phyloP scores from a whole-genome alignment of 2,888 invertebrate species.

The Teinopalpus imperialis region DNA sequence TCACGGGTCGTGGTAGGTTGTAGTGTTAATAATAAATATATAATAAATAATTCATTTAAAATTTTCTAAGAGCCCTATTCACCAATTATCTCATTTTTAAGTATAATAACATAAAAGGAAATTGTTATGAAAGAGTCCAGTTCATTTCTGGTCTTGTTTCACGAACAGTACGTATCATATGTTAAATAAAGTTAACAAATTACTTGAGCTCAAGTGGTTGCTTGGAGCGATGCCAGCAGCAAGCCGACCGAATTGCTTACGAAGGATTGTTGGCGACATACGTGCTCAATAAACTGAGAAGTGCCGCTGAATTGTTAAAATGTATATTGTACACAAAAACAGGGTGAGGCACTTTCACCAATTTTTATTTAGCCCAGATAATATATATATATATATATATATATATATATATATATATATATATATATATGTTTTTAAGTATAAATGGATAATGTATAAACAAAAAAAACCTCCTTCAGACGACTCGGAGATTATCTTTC shows the following conservation, averaged over 20 bases:
- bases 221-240: constrained; percentile 59
- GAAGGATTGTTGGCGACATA: constrained; percentile 52
- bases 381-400: no score
- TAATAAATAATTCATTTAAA: no score
- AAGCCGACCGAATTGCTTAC: constrained; percentile 52
- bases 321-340: constrained; percentile 27
- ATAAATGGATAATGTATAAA: no score
- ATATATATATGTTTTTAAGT: no score
- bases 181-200: constrained; percentile 63
- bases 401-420: no score
- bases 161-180: constrained; percentile 41
- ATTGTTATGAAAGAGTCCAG: no score
- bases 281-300: constrained; percentile 44
- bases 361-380: constrained; percentile 17
- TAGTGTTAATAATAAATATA: no score
- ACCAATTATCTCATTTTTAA: no score
- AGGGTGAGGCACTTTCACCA: constrained; percentile 16
- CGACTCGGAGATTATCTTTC: constrained; percentile 55
- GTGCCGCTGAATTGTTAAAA: constrained; percentile 40
- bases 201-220: constrained; percentile 58
- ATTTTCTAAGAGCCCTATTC: no score
- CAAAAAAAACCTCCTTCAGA: no score
- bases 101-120: no score
- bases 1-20: no score
- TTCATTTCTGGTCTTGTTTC: constrained; percentile 34